Evolutionary conservation across 2,888 invertebrate species (phyloP).

Genomic region (Watsonalla cultraria): DNA sequence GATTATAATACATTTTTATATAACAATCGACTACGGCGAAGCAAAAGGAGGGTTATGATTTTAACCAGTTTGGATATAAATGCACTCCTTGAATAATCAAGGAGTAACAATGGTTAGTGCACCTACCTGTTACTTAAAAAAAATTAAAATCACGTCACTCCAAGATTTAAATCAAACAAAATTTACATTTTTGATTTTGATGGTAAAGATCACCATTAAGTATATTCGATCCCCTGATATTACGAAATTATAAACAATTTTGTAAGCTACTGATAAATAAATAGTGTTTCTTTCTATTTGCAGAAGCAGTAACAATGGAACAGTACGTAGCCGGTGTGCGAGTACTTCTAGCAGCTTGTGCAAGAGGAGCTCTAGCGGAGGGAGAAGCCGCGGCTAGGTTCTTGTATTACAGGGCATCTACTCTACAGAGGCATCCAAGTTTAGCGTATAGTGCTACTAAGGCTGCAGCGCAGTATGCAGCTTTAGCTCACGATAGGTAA

Average conservation of each 20-base stretch:
- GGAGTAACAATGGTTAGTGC: too few relatives aligned
- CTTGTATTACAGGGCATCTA: constrained; percentile 82
- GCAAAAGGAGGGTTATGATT: too few relatives aligned
- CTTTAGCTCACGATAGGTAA: constrained; percentile 77
- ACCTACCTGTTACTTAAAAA: too few relatives aligned
- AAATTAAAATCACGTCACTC: too few relatives aligned
- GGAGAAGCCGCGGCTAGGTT: constrained; percentile 82
- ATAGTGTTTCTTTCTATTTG: constrained; percentile 1
- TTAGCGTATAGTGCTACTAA: constrained; percentile 80
- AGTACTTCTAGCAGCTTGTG: constrained; percentile 78
- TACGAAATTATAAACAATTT: not conserved
- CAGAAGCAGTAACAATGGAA: constrained; percentile 75
- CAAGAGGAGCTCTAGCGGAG: constrained; percentile 79
- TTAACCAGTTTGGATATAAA: too few relatives aligned
- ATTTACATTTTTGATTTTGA: too few relatives aligned
- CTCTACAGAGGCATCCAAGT: constrained; percentile 80
- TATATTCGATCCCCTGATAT: too few relatives aligned
- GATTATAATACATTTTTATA: not conserved
- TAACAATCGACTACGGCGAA: not conserved
- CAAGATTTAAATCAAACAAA: too few relatives aligned
- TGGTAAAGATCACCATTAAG: too few relatives aligned
- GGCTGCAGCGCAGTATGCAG: constrained; percentile 79
- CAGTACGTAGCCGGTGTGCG: constrained; percentile 82
- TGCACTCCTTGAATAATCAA: too few relatives aligned
- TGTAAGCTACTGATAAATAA: not conserved